Evolutionary conservation across 2,888 invertebrate genomes (phyloP).

Genomic region (Philereme transversata): DNA sequence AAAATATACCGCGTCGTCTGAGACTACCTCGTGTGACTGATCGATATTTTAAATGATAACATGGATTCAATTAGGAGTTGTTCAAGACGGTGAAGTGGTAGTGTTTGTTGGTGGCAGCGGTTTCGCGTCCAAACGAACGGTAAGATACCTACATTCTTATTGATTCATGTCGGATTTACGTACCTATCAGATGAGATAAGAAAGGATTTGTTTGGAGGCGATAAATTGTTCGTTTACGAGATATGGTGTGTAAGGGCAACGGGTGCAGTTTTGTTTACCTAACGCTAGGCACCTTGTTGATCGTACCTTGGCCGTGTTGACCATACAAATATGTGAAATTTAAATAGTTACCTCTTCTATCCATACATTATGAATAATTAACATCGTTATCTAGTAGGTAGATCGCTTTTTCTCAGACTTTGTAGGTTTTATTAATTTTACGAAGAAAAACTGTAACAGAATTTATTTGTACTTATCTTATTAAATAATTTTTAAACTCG

Average conservation of each 20-base stretch:
- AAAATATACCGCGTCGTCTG: conserved; percentile 78
- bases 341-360: no score
- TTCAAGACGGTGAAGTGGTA: conserved; percentile 67
- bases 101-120: conserved; percentile 52
- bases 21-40: conserved; percentile 79
- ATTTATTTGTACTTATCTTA: neutral
- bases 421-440: no score
- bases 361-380: no score
- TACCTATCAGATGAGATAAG: conserved; percentile 65
- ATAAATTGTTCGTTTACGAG: conserved; percentile 54
- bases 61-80: conserved; percentile 80
- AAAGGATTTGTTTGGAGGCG: conserved; percentile 72
- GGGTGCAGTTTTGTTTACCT: conserved; percentile 28
- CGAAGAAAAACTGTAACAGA: neutral
- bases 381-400: no score
- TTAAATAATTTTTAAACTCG: no score
- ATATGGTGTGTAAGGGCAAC: conserved; percentile 28
- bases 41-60: conserved; percentile 84
- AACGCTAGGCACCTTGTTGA: neutral
- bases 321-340: neutral
- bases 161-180: conserved; percentile 70
- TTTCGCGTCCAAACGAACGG: conserved; percentile 42
- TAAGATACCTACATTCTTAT: conserved; percentile 54
- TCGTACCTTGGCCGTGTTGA: neutral
- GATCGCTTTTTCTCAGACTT: no score